Conservation (phyloP, 2,113 vertebrate species). For the Apaloderma vittatum region DNA sequence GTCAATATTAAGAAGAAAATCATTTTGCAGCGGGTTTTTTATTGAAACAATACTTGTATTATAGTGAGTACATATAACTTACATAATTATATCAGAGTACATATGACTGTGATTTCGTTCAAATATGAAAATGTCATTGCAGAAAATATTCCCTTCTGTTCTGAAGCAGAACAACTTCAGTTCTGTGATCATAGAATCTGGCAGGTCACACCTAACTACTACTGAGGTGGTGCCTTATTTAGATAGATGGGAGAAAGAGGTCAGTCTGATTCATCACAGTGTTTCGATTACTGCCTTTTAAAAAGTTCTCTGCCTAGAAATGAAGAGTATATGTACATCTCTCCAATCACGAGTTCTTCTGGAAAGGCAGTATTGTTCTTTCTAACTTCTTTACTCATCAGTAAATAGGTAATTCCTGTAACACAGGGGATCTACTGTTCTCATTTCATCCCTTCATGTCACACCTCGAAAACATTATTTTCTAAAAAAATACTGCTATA, state of each 20-base stretch:
- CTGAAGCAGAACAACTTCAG: not conserved
- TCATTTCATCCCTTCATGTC: not conserved
- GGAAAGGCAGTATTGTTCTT: not conserved
- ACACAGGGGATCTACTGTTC: not conserved
- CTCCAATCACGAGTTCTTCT: not conserved
- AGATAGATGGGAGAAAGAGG: not conserved
- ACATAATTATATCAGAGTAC: not conserved
- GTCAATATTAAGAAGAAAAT: too few species aligned
- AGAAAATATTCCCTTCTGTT: not conserved
- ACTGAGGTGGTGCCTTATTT: not conserved
- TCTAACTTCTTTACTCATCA: not conserved
- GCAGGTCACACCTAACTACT: not conserved
- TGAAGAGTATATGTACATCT: not conserved
- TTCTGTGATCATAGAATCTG: not conserved
- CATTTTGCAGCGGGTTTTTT: not conserved
- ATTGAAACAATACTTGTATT: not conserved
- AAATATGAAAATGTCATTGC: not conserved
- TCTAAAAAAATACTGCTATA: not conserved
- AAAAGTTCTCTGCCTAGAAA: not conserved
- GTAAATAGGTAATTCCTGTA: not conserved
- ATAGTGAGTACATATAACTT: not conserved
- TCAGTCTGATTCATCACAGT: not conserved
- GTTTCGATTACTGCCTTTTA: not conserved
- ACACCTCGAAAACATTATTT: not conserved
- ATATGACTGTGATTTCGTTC: not conserved